Evolutionary conservation across 2,797 vertebrate genomes (phyloP), one percentile per base, ranked within the genome.

Genomic region (Tragelaphus oryx): DNA sequence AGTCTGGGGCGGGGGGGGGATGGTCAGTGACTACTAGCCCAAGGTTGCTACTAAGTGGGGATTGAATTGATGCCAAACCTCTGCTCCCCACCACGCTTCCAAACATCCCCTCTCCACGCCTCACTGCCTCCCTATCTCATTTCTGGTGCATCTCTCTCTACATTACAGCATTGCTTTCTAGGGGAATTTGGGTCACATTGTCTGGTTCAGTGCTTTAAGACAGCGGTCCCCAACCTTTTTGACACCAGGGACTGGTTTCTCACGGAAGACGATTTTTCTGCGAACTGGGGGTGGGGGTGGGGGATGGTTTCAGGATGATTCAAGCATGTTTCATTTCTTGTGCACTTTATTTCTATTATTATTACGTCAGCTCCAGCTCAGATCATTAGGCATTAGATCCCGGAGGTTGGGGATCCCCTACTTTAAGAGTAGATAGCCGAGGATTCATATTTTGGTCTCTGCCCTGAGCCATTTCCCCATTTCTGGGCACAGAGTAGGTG

Each of bases 51-150:
- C 3, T 11, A 33, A 80, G 18, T 22, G 24, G 54, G 54, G 9
- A 8, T 41, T 6, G 33, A 8, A 2, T 8, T 37, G 18, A 13
- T 1, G 10, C 41, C 8, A 48, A 44, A 10, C 4, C 60, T 88
- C 89, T 85, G 18, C 44, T 33, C 37, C 26, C 44, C 17, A 9
- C 17, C 24, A 55, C 4, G 1, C 33, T 86, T 16, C 12, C 46
- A 3, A 2, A 28, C 6, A 24, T 54, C 11, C 48, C 26, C 54
- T 14, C 12, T 46, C 26, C 41, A 24, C 0, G 0, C 20, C 68
- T 74, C 11, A 2, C 4, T 30, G n/a, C 28, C 33, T 78, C 50
- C 14, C 20, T 33, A 0, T 41, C 60, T 89, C 75, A 30, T 54
- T 81, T 80, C 46, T 24, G 24, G 26, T 18, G 60, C 44, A 5